Conservation (phyloP, 2,888 invertebrate species). For the Pollenia amentaria region DNA sequence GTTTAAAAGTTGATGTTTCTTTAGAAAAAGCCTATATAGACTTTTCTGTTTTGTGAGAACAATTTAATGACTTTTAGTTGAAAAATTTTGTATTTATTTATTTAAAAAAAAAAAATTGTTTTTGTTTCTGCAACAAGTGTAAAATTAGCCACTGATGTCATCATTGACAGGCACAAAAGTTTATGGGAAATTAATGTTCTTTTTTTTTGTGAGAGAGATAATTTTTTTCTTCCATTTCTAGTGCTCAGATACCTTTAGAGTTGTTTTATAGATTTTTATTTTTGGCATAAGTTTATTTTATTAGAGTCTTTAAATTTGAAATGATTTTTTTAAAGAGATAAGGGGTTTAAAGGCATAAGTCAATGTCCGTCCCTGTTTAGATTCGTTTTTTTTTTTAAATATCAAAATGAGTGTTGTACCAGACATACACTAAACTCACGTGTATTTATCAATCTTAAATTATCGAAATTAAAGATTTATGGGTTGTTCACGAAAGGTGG, state of each 20-base stretch:
- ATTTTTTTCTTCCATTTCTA: constrained; percentile 37
- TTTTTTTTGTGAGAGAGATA: constrained; percentile 40
- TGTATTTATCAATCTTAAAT: too few relatives aligned
- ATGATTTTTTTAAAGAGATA: constrained; percentile 35
- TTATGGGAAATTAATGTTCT: constrained; percentile 61
- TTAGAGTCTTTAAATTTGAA: constrained; percentile 8
- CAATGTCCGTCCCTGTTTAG: neutral
- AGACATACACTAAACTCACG: too few relatives aligned
- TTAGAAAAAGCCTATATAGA: constrained; percentile 12
- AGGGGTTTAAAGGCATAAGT: neutral
- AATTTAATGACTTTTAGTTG: constrained; percentile 70
- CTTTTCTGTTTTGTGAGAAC: constrained; percentile 51
- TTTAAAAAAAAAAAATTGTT: neutral
- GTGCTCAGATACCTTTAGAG: constrained; percentile 35
- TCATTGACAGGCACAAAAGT: constrained; percentile 66
- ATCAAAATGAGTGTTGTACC: too few relatives aligned
- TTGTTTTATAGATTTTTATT: constrained; percentile 4
- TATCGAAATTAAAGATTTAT: too few relatives aligned
- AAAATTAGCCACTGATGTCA: constrained; percentile 73
- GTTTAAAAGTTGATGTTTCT: constrained; percentile 48
- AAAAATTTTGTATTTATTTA: constrained; percentile 34
- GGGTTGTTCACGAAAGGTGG: too few relatives aligned
- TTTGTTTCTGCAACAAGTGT: constrained; percentile 67
- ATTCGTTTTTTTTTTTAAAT: neutral
- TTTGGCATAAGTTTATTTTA: neutral